These are phyloP conservation scores for Phacellophora camtschatica DNA, from an alignment of 30 jellyfish, hydroid and myxozoan species.

Conservation along the genomic window DNA sequence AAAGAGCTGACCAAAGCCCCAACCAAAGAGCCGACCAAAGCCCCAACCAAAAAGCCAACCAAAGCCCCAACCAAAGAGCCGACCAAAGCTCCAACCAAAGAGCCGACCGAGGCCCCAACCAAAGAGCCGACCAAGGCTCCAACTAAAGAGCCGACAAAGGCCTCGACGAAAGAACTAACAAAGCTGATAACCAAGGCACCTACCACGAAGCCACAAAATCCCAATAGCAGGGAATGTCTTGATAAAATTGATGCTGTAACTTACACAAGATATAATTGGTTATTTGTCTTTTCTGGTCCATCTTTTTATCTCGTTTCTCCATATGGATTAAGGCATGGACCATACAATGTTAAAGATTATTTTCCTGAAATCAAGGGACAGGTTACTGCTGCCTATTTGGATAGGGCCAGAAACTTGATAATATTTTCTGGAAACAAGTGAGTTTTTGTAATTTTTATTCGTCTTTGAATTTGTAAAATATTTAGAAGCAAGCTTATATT, in stretches of 20 bases:
- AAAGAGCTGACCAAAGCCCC: not conserved
- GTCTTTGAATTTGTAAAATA: no score
- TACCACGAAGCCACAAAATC: not conserved
- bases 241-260: conserved; percentile 31
- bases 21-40: not conserved
- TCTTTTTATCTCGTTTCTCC: conserved; percentile 28
- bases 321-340: conserved; percentile 35
- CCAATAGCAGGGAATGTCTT: conserved; percentile 4
- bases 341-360: not conserved
- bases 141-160: not conserved
- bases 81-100: not conserved
- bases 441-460: no score
- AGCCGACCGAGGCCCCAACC: not conserved
- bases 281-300: conserved; percentile 37
- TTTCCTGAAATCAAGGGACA: conserved; percentile 1
- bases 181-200: not conserved
- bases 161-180: not conserved
- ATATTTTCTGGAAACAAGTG: conserved; percentile 41
- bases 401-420: conserved; percentile 8
- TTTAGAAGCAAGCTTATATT: no score
- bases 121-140: not conserved
- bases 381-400: conserved; percentile 44
- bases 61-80: not conserved
- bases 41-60: conserved; percentile 1
- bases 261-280: conserved; percentile 17